These are phyloP conservation scores for Macroramphosus scolopax DNA, from an alignment of 2,797 vertebrate genomes.

Conservation along the genomic window DNA sequence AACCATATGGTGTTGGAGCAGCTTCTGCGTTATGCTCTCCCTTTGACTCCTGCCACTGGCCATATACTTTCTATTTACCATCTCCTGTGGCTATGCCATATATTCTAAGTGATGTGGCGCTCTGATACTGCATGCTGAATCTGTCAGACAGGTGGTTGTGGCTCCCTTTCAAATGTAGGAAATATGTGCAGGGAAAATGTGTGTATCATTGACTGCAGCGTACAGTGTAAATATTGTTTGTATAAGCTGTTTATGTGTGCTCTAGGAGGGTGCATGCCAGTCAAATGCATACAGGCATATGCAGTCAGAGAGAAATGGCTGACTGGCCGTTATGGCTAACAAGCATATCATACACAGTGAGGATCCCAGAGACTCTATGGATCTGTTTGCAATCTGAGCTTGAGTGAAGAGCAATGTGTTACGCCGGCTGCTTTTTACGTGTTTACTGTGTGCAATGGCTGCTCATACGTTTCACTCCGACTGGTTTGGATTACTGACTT, in stretches of 20 bases:
- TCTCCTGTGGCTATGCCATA: constrained; percentile 66
- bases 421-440: constrained; percentile 57
- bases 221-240: constrained; percentile 71
- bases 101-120: constrained; percentile 71
- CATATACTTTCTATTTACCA: constrained; percentile 65
- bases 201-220: constrained; percentile 49
- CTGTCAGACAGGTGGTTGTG: constrained; percentile 74
- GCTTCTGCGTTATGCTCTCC: constrained; percentile 71
- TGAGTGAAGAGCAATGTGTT: constrained; percentile 53
- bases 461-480: constrained; percentile 37
- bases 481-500: constrained; percentile 36
- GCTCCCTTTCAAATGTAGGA: constrained; percentile 55
- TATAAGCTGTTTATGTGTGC: constrained; percentile 67
- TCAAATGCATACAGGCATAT: constrained; percentile 58
- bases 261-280: constrained; percentile 49
- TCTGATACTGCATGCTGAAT: constrained; percentile 66
- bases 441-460: constrained; percentile 54
- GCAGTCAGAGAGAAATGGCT: constrained; percentile 53
- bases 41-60: constrained; percentile 56
- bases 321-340: constrained; percentile 51
- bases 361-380: constrained; percentile 49
- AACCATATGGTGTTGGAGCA: constrained; percentile 75
- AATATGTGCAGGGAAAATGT: constrained; percentile 62
- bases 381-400: constrained; percentile 61
- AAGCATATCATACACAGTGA: constrained; percentile 54